Evolutionary conservation across 2,888 invertebrate species (phyloP), one percentile per base, ranked within the genome.

Genomic region (Timandra comae): DNA sequence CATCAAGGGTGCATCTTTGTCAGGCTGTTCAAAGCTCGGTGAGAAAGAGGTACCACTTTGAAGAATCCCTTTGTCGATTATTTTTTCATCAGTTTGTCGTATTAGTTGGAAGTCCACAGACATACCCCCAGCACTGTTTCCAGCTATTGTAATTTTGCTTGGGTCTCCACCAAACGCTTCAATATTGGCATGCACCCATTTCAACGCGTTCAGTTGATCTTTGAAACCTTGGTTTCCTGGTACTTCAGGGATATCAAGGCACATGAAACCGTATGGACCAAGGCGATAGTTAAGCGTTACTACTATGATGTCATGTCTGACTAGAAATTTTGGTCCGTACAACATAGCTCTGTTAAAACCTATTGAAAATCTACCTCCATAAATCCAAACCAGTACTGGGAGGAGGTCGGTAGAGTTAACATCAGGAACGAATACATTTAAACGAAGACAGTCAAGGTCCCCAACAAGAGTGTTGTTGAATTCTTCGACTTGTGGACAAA

Each of bases 361-460:
- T 0, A 32, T 24, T 1, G 25, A 26, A 8, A 75, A 76, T 0
- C 44, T 50, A 3, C 77, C 77, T 2, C 78, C 76, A 28, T 70
- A 49, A 22, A 76, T 66, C 58, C 59, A 73, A 1, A 76, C 56
- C 25, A 75, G 49, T 0, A 76, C 69, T 0, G 77, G 74, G 2
- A 68, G 33, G 7, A 23, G 41, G 12, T 62, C 61, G 2, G 26
- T 38, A 1, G 43, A 34, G 12, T 38, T 59, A 0, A 59, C 63
- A 1, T 38, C 21, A 8, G 89, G 89, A 1, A 88, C 86, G 52
- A 87, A 91, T 0, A 67, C 29, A 27, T 62, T 60, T 2, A 67
- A 26, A 12, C 52, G 53, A 1, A 68, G 46, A 16, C 64, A 63
- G 24, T 62, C 58, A 0, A 63, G 31, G 3, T 44, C 27, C 5